Percentiles rank a stretch among this genome's conserved stretches.
phyloP scores from a whole-genome alignment of 30 jellyfish, hydroid and myxozoan species.

The Hydra vulgaris region DNA sequence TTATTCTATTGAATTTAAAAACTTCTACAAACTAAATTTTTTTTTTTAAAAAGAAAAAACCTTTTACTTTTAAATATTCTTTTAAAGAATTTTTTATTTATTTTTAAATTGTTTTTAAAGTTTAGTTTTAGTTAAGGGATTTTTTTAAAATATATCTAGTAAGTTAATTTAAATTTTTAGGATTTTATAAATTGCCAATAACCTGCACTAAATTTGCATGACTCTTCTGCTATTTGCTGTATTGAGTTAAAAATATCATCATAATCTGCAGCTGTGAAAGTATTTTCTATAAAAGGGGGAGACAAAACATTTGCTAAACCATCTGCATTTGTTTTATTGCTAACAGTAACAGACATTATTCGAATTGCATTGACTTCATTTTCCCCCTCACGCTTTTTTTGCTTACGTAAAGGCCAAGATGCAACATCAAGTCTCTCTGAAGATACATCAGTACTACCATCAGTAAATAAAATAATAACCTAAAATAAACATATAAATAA shows the following conservation, averaged over 20 bases:
- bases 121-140: too few relatives aligned
- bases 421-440: conserved; percentile 77
- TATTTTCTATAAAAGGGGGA: conserved; percentile 73
- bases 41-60: too few relatives aligned
- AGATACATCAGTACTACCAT: conserved; percentile 69
- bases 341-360: conserved; percentile 82
- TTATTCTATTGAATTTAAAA: too few relatives aligned
- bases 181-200: background rate
- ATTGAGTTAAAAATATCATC: conserved; percentile 82
- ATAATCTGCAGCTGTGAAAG: conserved; percentile 79
- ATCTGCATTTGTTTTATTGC: conserved; percentile 53
- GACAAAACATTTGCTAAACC: conserved; percentile 66
- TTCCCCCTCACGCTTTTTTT: conserved; percentile 3
- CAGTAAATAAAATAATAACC: conserved; percentile 74
- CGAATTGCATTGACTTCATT: conserved; percentile 26
- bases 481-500: conserved; percentile 8
- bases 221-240: conserved; percentile 54
- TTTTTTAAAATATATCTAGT: too few relatives aligned
- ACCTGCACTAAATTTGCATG: conserved; percentile 87
- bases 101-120: too few relatives aligned
- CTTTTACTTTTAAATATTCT: too few relatives aligned
- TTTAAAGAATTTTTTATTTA: too few relatives aligned
- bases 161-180: too few relatives aligned
- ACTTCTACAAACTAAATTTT: too few relatives aligned
- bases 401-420: conserved; percentile 91